Evolutionary conservation across 2,888 invertebrate genomes (phyloP), one percentile per base, ranked within the genome.

Genomic region (Campaea margaritaria): DNA sequence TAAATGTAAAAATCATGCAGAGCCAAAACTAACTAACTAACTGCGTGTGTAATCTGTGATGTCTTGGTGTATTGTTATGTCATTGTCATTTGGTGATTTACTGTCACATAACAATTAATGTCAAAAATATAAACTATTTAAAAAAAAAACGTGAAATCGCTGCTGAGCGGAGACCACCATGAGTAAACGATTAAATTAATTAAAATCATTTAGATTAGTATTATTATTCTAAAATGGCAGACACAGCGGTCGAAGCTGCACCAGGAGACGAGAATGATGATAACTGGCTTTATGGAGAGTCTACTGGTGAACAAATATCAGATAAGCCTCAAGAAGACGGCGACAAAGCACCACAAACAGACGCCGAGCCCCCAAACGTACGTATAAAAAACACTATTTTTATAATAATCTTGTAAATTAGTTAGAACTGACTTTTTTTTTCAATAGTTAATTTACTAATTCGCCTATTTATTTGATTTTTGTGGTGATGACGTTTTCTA

Each of bases 211-310:
- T 58, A 61, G 44, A 46, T 48, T 64, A 62, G 62, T 50, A 3
- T 21, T 36, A 12, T 21, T 31, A 7, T 31, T 31, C 5, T 45
- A 85, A 79, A 81, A 91, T 91, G 91, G 87, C 88, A 82, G 89
- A 89, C 65, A 73, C 84, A 65, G 85, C 75, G 28, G 83, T 86
- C 16, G 90, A 89, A 74, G 67, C 84, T 15, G 79, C 85, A 56
- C 82, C 89, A 16, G 86, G 86, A 28, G 91, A 91, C 76, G 95
- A 95, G 84, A 96, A 96, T 86, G 97, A 97, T 82, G 97, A 97
- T 91, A 96, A 94, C 79, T 97, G 97, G 97, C 91, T 97, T 62
- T 97, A 97, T 77, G 97, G 97, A 15, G 97, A 96, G 75, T 95
- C 95, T 0, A 94, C 93, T 74, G 93, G 93, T 34, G 94, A 93